These are phyloP conservation scores for Drosophila dunni DNA, from an alignment of 1,140 invertebrate genomes.

Conservation along the genomic window DNA sequence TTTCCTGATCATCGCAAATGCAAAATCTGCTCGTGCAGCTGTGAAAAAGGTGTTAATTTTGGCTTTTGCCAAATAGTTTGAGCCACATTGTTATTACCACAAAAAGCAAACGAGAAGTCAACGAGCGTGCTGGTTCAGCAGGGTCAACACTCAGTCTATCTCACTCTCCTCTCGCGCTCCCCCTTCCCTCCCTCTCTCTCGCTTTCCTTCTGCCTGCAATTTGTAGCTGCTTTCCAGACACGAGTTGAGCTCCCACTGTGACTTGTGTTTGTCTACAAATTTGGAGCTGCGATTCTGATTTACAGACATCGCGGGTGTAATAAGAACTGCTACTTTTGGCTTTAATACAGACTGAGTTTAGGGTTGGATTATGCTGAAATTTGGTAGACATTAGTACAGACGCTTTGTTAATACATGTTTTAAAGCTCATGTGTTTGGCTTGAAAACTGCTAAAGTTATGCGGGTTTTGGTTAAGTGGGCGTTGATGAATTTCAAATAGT, in stretches of 20 bases:
- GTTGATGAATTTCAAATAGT: no score
- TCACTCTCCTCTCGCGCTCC: not conserved
- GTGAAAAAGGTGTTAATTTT: slow-evolving; percentile 79
- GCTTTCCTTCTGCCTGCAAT: slow-evolving; percentile 45
- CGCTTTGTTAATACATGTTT: no score
- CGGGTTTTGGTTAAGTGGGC: no score
- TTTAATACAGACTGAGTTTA: no score
- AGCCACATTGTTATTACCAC: slow-evolving; percentile 76
- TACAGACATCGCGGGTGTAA: not conserved
- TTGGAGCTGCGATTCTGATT: slow-evolving; percentile 44
- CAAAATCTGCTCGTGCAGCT: slow-evolving; percentile 79
- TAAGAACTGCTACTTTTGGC: not conserved
- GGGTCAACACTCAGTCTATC: slow-evolving; percentile 49
- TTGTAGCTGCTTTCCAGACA: slow-evolving; percentile 75
- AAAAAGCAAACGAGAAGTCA: slow-evolving; percentile 20
- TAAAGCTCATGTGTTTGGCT: no score
- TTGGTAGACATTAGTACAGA: no score
- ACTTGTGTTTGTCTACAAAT: slow-evolving; percentile 61
- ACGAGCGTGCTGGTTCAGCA: slow-evolving; percentile 77
- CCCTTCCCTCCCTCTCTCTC: not conserved
- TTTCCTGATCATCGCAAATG: slow-evolving; percentile 65
- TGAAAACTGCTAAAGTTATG: no score
- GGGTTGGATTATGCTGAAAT: no score
- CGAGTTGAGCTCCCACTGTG: slow-evolving; percentile 59
- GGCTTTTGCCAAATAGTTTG: slow-evolving; percentile 68